Conservation (phyloP, 2,888 invertebrate genomes). For the Ochropleura leucogaster region DNA sequence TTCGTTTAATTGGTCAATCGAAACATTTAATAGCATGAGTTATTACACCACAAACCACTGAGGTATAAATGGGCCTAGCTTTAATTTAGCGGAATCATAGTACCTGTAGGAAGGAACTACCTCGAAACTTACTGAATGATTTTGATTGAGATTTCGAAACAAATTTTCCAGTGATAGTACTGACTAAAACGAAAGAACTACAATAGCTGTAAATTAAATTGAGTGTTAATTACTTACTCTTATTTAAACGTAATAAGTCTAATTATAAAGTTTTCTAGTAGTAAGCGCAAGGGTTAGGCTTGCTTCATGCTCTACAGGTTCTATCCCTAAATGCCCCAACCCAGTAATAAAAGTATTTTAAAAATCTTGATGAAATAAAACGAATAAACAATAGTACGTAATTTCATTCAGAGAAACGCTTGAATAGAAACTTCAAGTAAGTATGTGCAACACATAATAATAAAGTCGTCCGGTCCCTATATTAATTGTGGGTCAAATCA, state of each 20-base stretch:
- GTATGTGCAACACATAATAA: neutral
- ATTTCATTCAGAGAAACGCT: neutral
- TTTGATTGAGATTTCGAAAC: neutral
- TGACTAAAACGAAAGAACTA: neutral
- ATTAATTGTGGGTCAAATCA: slow-evolving; percentile 7
- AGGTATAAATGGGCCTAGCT: neutral
- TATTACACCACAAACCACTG: too few relatives aligned
- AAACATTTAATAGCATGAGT: slow-evolving; percentile 4
- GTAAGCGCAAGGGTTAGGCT: neutral
- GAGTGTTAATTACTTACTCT: neutral
- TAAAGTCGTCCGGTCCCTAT: slow-evolving; percentile 10
- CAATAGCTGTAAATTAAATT: neutral
- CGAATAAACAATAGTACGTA: neutral
- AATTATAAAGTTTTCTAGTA: neutral
- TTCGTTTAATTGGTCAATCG: slow-evolving; percentile 19
- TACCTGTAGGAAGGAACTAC: neutral
- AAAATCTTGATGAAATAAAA: neutral
- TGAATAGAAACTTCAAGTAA: neutral
- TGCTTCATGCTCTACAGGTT: neutral
- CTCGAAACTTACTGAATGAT: neutral
- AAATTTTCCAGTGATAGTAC: neutral
- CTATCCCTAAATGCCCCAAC: neutral
- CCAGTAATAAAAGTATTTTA: neutral
- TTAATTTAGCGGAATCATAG: neutral
- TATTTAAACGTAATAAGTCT: neutral